Evolutionary conservation across 2,113 vertebrate genomes (phyloP).

Genomic region (Catharus minimus): DNA sequence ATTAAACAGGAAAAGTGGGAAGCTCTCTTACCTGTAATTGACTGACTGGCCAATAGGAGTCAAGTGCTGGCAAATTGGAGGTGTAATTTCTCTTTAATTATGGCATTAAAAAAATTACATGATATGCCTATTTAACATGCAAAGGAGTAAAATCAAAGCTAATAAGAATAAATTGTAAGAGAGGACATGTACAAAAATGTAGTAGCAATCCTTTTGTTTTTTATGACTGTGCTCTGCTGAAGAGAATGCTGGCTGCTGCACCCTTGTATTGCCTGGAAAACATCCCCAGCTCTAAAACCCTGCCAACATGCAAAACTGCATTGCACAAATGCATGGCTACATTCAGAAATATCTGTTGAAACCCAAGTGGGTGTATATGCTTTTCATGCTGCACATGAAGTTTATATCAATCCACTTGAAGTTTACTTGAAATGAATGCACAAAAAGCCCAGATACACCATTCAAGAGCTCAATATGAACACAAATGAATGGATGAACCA

Average conservation of each 20-base stretch:
- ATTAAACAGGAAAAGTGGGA: conserved; percentile 36
- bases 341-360: not conserved
- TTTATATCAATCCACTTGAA: not conserved
- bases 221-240: not conserved
- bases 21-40: conserved; percentile 66
- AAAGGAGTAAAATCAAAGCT: conserved; percentile 56
- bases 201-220: not conserved
- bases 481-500: not conserved
- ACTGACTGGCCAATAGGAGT: conserved; percentile 60
- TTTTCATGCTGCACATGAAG: not conserved
- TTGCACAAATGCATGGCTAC: not conserved
- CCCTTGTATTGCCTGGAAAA: not conserved
- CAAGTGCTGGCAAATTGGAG: conserved; percentile 60
- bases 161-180: conserved; percentile 24
- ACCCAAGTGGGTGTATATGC: not conserved
- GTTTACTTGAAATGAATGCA: not conserved
- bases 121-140: conserved; percentile 48
- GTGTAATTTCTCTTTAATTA: conserved; percentile 62
- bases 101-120: conserved; percentile 50
- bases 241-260: not conserved
- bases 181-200: not conserved
- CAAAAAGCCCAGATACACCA: not conserved
- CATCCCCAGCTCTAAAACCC: not conserved
- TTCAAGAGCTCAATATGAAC: not conserved
- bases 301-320: not conserved